Conservation (phyloP, 2,888 invertebrate genomes). For the Celastrina argiolus region DNA sequence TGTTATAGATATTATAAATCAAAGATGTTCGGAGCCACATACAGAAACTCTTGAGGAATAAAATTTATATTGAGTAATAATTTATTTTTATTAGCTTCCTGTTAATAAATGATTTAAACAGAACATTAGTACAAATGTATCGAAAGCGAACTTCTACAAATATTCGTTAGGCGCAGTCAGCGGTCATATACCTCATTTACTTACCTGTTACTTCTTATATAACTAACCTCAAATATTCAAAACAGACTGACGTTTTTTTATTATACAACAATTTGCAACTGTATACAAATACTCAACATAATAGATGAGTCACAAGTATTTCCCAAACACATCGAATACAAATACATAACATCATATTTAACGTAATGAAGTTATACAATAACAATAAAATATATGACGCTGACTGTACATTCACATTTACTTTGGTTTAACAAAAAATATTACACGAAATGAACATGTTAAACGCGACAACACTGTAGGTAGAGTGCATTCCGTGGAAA, state of each 20-base stretch:
- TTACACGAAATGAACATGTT: not conserved
- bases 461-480: not conserved
- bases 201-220: not conserved
- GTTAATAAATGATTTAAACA: constrained; percentile 68
- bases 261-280: not conserved
- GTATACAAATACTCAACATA: not conserved
- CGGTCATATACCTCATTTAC: not conserved
- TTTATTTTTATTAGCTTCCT: constrained; percentile 66
- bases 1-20: too few species aligned
- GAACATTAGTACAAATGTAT: constrained; percentile 56
- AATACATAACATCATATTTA: constrained; percentile 22
- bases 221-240: not conserved
- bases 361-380: not conserved
- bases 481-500: too few species aligned
- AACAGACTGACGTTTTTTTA: not conserved
- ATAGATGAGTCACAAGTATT: not conserved
- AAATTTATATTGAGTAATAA: constrained; percentile 21
- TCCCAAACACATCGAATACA: not conserved
- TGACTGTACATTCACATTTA: constrained; percentile 39
- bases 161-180: constrained; percentile 4
- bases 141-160: constrained; percentile 41
- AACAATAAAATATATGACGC: not conserved
- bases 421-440: constrained; percentile 49
- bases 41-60: not conserved
- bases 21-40: too few species aligned